phyloP scores from a whole-genome alignment of 2,888 invertebrate species.

The Rhagonycha fulva region DNA sequence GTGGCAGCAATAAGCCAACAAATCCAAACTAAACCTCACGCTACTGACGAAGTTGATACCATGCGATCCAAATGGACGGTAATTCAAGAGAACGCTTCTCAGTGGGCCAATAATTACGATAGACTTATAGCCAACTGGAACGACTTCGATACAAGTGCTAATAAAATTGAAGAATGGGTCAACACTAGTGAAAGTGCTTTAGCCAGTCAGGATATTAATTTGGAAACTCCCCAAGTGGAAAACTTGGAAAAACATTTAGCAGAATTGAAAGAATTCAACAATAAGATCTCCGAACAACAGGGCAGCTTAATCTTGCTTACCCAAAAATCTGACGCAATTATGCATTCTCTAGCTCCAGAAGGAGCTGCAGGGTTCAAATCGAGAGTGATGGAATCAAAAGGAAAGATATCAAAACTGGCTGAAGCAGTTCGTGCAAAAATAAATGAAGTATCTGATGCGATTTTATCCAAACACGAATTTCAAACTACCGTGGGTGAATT shows the following conservation, averaged over 20 bases:
- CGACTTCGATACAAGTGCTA: conserved; percentile 77
- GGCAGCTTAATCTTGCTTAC: conserved; percentile 79
- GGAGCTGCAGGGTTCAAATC: conserved; percentile 73
- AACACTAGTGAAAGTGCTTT: conserved; percentile 67
- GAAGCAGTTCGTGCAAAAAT: conserved; percentile 77
- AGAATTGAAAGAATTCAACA: conserved; percentile 78
- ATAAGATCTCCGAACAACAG: conserved; percentile 85
- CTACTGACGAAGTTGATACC: conserved; percentile 83
- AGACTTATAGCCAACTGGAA: conserved; percentile 81
- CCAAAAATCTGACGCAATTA: conserved; percentile 79
- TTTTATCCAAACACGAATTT: conserved; percentile 82
- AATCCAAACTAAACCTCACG: conserved; percentile 74
- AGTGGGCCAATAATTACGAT: conserved; percentile 78
- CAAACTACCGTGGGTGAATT: conserved; percentile 78
- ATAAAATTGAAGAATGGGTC: conserved; percentile 79
- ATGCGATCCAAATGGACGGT: conserved; percentile 84
- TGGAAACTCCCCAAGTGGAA: conserved; percentile 73
- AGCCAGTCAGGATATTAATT: conserved; percentile 61
- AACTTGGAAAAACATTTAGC: conserved; percentile 78
- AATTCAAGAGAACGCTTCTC: conserved; percentile 78
- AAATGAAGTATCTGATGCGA: conserved; percentile 79
- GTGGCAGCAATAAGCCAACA: conserved; percentile 75
- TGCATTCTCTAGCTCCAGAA: conserved; percentile 77
- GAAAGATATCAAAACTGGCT: conserved; percentile 73
- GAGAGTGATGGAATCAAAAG: conserved; percentile 74